Evolutionary conservation across 2,888 invertebrate species (phyloP).

Genomic region (Odontocerum albicorne): DNA sequence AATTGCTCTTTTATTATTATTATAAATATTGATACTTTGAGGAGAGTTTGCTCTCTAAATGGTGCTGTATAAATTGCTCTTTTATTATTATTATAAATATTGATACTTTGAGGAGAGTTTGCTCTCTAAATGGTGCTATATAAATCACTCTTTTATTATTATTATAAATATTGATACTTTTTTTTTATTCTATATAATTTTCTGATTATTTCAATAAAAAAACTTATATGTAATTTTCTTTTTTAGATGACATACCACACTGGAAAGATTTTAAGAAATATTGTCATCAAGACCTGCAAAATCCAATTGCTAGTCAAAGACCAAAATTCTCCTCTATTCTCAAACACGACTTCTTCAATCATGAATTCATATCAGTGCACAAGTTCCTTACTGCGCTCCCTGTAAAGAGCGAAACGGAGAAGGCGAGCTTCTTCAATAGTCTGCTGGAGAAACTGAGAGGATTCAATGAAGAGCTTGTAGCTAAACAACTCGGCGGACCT

Average conservation of each 20-base stretch:
- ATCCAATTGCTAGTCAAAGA: conserved; percentile 63
- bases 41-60: no score
- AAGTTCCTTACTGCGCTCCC: conserved; percentile 82
- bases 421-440: conserved; percentile 73
- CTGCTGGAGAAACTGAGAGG: conserved; percentile 67
- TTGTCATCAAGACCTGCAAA: conserved; percentile 70
- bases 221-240: no score
- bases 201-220: no score
- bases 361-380: conserved; percentile 82
- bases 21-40: no score
- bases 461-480: conserved; percentile 81
- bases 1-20: no score
- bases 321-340: conserved; percentile 69
- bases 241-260: conserved; percentile 68
- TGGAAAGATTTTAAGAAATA: conserved; percentile 69
- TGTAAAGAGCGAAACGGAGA: conserved; percentile 75
- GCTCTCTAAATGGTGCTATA: no score
- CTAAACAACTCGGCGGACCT: conserved; percentile 75
- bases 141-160: no score
- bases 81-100: no score
- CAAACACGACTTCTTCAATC: conserved; percentile 77
- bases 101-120: no score
- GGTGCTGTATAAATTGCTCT: no score
- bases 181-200: no score
- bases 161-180: no score